Percentiles rank a stretch among this genome's conserved stretches.
Evolutionary conservation across 1,140 invertebrate genomes (phyloP).

Genomic region (Lordiphosa collinella): DNA sequence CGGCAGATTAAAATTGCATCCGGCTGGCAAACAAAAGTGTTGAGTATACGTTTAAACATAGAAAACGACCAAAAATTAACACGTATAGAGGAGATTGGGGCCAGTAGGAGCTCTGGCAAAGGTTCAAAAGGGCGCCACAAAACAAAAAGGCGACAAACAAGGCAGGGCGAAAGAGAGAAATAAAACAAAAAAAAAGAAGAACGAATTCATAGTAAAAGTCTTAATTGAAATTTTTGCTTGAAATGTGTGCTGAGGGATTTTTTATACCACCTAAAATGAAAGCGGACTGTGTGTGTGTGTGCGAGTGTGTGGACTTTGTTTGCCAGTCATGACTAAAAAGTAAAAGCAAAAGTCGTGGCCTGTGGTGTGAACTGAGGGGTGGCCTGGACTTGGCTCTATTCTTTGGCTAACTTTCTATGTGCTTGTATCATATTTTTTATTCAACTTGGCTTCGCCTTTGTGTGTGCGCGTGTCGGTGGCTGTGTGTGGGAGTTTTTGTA

Average conservation of each 20-base stretch:
- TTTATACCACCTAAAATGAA: constrained; percentile 65
- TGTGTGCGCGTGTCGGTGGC: constrained; percentile 35
- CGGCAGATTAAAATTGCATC: constrained; percentile 76
- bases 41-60: constrained; percentile 56
- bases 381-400: constrained; percentile 32
- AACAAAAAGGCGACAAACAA: constrained; percentile 20
- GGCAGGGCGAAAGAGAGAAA: background rate
- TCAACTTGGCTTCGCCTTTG: constrained; percentile 63
- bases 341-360: constrained; percentile 66
- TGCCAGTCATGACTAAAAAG: constrained; percentile 42
- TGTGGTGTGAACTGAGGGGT: constrained; percentile 43
- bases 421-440: constrained; percentile 28
- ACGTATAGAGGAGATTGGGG: constrained; percentile 23
- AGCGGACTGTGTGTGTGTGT: constrained; percentile 44
- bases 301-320: constrained; percentile 43
- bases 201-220: constrained; percentile 74
- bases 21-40: constrained; percentile 68
- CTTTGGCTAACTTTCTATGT: constrained; percentile 15
- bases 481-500: constrained; percentile 35
- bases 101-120: constrained; percentile 18
- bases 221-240: constrained; percentile 75
- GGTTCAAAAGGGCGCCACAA: constrained; percentile 31
- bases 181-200: constrained; percentile 36
- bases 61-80: constrained; percentile 52
- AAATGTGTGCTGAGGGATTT: constrained; percentile 62